These are phyloP conservation scores for Mactromeris polynyma DNA, from an alignment of 2,888 invertebrate genomes.

Conservation along the genomic window DNA sequence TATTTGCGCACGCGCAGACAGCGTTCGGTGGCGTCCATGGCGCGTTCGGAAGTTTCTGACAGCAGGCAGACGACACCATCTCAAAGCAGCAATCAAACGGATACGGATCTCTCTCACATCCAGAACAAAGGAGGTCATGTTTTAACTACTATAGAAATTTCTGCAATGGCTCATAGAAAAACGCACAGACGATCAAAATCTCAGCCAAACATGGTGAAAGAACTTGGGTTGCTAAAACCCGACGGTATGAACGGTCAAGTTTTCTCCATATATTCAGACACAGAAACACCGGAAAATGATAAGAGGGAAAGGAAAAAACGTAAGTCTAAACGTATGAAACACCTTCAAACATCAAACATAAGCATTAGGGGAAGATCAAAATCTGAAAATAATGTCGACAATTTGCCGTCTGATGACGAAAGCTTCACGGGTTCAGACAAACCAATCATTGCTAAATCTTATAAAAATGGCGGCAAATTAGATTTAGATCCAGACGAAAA, in stretches of 20 bases:
- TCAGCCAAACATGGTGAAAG: constrained; percentile 53
- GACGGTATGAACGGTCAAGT: constrained; percentile 53
- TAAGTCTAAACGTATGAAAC: constrained; percentile 14
- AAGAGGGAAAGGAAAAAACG: constrained; percentile 25
- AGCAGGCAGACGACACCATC: constrained; percentile 22
- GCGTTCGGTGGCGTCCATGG: not conserved
- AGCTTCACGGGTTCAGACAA: constrained; percentile 17
- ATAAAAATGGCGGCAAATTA: not conserved
- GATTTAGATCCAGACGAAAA: constrained; percentile 16
- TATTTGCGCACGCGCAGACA: constrained; percentile 20
- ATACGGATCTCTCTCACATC: constrained; percentile 27
- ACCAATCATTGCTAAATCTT: not conserved
- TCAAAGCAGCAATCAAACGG: not conserved
- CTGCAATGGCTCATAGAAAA: constrained; percentile 44
- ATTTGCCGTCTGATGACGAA: constrained; percentile 5
- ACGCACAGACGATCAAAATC: constrained; percentile 60
- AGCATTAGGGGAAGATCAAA: not conserved
- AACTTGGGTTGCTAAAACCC: constrained; percentile 39
- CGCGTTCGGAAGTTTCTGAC: not conserved
- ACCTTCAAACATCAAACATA: not conserved
- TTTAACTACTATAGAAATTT: constrained; percentile 45
- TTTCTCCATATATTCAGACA: constrained; percentile 64
- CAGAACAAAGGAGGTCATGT: constrained; percentile 42
- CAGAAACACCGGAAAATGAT: constrained; percentile 44
- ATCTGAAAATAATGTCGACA: constrained; percentile 6